Evolutionary conservation across 2,797 vertebrate genomes (phyloP).

Genomic region (Lepus townsendii): DNA sequence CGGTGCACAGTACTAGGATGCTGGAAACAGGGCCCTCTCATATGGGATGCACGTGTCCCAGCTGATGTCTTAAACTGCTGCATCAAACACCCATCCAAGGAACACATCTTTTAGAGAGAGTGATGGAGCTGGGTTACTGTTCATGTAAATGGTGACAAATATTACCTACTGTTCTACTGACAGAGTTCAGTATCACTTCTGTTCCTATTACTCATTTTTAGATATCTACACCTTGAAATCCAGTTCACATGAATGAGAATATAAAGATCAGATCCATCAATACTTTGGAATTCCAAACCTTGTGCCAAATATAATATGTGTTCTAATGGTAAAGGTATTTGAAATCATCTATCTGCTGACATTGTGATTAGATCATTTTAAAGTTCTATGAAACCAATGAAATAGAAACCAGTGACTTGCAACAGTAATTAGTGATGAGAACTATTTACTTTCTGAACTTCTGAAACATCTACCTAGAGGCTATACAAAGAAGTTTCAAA

Average conservation of each 20-base stretch:
- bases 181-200: neutral
- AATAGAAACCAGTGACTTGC: neutral
- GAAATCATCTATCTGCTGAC: neutral
- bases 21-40: no score
- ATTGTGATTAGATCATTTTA: neutral
- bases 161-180: neutral
- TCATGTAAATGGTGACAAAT: neutral
- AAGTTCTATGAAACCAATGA: slow-evolving; percentile 19
- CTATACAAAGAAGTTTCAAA: neutral
- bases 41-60: no score
- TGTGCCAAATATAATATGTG: neutral
- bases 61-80: no score
- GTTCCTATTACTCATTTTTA: neutral
- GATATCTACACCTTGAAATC: neutral
- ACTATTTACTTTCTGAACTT: slow-evolving; percentile 19
- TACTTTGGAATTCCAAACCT: neutral
- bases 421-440: neutral
- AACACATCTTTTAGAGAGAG: neutral
- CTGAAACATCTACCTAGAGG: neutral
- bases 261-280: neutral
- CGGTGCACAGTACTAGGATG: no score
- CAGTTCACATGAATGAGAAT: neutral
- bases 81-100: no score
- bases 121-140: neutral
- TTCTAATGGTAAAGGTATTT: neutral